Evolutionary conservation across 2,888 invertebrate genomes (phyloP).

Genomic region (Gandaritis pyraliata): DNA sequence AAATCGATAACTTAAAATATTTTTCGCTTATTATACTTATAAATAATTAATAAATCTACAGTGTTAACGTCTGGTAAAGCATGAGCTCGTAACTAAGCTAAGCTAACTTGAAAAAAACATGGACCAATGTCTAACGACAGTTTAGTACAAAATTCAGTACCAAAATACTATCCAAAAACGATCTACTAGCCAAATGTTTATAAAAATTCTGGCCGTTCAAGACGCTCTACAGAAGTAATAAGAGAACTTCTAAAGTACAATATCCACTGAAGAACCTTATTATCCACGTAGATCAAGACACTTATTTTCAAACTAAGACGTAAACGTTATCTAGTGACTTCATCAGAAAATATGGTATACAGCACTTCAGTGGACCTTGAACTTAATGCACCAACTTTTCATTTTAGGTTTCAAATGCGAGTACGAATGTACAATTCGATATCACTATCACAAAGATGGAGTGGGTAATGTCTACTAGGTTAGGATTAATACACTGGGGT

Average conservation of each 20-base stretch:
- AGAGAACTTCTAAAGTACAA: conserved; percentile 26
- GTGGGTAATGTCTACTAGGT: conserved; percentile 36
- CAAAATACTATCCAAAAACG: conserved; percentile 74
- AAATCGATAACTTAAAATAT: conserved; percentile 58
- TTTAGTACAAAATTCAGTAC: conserved; percentile 78
- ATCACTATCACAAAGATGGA: conserved; percentile 50
- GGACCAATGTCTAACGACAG: conserved; percentile 75
- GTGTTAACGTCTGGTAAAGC: conserved; percentile 64
- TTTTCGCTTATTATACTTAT: conserved; percentile 62
- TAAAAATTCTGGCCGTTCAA: conserved; percentile 29
- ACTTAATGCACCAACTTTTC: conserved; percentile 30
- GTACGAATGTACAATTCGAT: conserved; percentile 44
- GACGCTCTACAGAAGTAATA: conserved; percentile 31
- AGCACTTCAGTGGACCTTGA: conserved; percentile 11
- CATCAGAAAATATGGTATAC: background rate
- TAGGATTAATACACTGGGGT: conserved; percentile 17
- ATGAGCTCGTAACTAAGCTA: conserved; percentile 68
- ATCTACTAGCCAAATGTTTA: conserved; percentile 30
- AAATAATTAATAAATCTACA: conserved; percentile 64
- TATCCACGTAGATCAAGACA: background rate
- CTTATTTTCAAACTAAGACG: background rate
- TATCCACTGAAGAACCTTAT: conserved; percentile 14
- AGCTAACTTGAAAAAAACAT: conserved; percentile 68
- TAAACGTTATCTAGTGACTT: background rate
- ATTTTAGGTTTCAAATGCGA: conserved; percentile 45